Evolutionary conservation across 35 echinoderm and acorn worm species (phyloP), one percentile per base, ranked within the genome.

Genomic region (Heliocidaris erythrogramma): DNA sequence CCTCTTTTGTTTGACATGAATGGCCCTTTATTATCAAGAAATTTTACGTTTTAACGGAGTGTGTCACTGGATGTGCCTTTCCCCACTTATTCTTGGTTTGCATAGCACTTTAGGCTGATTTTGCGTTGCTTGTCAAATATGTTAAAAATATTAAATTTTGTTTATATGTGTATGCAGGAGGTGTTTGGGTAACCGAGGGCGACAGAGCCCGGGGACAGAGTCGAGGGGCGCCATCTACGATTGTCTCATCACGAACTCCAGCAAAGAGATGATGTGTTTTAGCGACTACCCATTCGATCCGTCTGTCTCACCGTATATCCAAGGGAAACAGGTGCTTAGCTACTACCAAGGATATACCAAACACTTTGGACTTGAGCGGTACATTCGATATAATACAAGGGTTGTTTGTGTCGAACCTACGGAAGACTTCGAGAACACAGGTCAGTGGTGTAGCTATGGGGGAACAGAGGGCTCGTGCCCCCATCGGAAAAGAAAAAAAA

Each of bases 191-290:
- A 0, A 92, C 48, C 7, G 5, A 48, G 0, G 97, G 96, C 92
- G 59, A 88, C 10, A 95, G 97, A 18, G 48, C 4, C 85, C 94
- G 27, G 85, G 93, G 4, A 90, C 94, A 30, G 94, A 88, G 6
- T 85, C 97, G 91, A 87, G 95, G 52, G 95, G 95, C 5, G 95
- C 94, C 17, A 48, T 96, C 32, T 97, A 97, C 85, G 94, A 97
- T 32, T 96, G 97, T 27, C 85, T 97, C 21, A 91, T 97, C 86
- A 97, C 95, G 11, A 97, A 97, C 92, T 96, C 97, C 31, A 97
- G 97, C 90, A 94, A 95, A 88, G 94, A 97, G 85, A 96, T 97
- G 95, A 97, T 96, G 97, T 96, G 94, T 93, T 95, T 96, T 47
- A 97, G 97, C 31, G 97, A 97, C 92, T 96, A 95, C 87, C 94